These are phyloP conservation scores for Loxodonta africana DNA, from an alignment of 2,113 vertebrate genomes.

Conservation along the genomic window DNA sequence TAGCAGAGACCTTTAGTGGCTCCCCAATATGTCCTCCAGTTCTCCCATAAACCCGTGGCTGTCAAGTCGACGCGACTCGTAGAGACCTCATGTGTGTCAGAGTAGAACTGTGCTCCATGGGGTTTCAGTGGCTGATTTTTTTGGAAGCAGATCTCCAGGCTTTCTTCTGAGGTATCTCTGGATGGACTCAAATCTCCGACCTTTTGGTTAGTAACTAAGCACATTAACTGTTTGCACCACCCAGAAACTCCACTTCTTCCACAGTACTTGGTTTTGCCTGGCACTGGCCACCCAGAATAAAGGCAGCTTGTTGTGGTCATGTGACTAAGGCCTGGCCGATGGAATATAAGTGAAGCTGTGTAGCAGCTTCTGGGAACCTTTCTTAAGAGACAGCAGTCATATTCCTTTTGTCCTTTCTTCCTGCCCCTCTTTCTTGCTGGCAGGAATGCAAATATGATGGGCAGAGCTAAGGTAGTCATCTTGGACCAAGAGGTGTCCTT, in stretches of 20 bases:
- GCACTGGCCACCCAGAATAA: background rate
- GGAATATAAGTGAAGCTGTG: background rate
- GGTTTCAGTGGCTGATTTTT: background rate
- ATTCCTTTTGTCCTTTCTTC: background rate
- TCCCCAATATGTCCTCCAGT: background rate
- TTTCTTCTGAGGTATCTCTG: background rate
- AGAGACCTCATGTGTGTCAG: background rate
- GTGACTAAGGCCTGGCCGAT: background rate
- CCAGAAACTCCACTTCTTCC: background rate
- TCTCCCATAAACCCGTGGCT: background rate
- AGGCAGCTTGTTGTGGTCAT: background rate
- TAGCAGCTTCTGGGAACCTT: background rate
- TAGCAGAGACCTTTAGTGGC: fast-evolving
- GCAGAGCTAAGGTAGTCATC: background rate
- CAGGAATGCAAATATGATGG: background rate
- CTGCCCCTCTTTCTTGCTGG: background rate
- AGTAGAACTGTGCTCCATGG: background rate
- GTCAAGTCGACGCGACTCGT: background rate
- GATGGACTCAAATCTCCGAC: background rate
- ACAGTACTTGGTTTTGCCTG: background rate
- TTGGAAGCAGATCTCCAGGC: background rate
- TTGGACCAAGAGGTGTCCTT: background rate
- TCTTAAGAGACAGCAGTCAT: background rate
- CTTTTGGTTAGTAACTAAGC: background rate
- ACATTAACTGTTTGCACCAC: background rate